phyloP scores from a whole-genome alignment of 2,113 vertebrate genomes.

The Elephantulus edwardii region DNA sequence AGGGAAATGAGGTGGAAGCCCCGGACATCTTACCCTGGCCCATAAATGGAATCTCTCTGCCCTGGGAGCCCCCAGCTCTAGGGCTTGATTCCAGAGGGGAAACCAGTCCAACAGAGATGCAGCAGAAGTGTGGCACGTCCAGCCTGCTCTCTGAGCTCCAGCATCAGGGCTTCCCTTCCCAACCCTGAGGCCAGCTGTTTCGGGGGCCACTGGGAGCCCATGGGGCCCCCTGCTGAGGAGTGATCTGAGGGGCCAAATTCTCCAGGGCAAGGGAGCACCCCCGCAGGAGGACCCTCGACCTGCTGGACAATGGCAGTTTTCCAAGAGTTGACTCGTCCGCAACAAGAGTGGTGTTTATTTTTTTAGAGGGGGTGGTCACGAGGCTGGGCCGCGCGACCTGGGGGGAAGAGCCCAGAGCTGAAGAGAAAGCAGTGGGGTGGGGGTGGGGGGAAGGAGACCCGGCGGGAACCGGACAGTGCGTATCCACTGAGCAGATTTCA shows the following conservation, averaged over 20 bases:
- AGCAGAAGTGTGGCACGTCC: constrained; percentile 47
- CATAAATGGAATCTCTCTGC: constrained; percentile 36
- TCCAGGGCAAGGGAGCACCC: constrained; percentile 30
- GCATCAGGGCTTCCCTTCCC: constrained; percentile 32
- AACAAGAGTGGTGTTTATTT: constrained; percentile 67
- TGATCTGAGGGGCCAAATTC: constrained; percentile 44
- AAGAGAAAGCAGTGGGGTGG: constrained; percentile 9
- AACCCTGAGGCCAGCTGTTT: constrained; percentile 47
- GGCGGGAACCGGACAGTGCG: constrained; percentile 61
- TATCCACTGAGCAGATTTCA: constrained; percentile 63
- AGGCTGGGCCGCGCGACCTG: constrained; percentile 63
- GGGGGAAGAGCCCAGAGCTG: constrained; percentile 55
- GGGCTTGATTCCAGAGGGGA: constrained; percentile 47
- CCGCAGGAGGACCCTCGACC: constrained; percentile 44
- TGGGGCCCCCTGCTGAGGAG: constrained; percentile 54
- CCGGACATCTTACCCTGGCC: constrained; percentile 30
- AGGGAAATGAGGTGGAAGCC: neutral
- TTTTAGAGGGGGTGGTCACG: constrained; percentile 71
- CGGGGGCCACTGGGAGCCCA: constrained; percentile 17
- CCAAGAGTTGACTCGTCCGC: constrained; percentile 60
- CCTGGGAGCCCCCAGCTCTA: neutral
- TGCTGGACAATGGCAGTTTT: constrained; percentile 75
- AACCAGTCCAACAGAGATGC: neutral
- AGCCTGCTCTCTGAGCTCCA: neutral
- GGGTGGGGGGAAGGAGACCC: neutral